phyloP scores from a whole-genome alignment of 2,888 invertebrate genomes.

The Margaritifera margaritifera region DNA sequence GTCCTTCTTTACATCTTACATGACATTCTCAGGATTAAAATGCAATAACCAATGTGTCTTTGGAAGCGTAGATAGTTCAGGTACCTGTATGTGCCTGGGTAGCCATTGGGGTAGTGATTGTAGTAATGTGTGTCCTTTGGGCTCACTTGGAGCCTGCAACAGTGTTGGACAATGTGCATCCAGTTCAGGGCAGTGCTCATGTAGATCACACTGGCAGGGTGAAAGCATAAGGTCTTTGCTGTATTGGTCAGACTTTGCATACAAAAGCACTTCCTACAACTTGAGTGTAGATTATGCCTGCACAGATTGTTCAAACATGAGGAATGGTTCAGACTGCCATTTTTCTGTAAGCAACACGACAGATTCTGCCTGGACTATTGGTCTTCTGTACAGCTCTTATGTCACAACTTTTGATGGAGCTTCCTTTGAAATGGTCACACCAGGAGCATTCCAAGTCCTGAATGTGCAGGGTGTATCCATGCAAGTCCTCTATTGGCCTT shows the following conservation, averaged over 20 bases:
- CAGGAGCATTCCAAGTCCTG: slow-evolving; percentile 40
- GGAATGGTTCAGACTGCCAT: slow-evolving; percentile 49
- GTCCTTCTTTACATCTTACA: slow-evolving; percentile 16
- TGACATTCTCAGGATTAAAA: slow-evolving; percentile 31
- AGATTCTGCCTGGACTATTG: slow-evolving; percentile 14
- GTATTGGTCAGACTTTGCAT: slow-evolving; percentile 36
- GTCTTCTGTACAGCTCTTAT: slow-evolving; percentile 39
- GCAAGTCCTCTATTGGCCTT: slow-evolving; percentile 48
- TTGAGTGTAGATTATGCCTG: slow-evolving; percentile 36
- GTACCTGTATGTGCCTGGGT: slow-evolving; percentile 40
- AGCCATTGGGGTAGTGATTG: slow-evolving; percentile 49
- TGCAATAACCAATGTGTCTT: slow-evolving; percentile 39
- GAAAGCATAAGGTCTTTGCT: slow-evolving; percentile 14
- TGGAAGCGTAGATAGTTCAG: slow-evolving; percentile 23
- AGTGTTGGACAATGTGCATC: slow-evolving; percentile 38
- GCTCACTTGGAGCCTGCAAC: slow-evolving; percentile 40
- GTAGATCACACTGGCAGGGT: slow-evolving; percentile 42
- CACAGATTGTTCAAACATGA: slow-evolving; percentile 44
- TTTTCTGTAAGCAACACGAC: slow-evolving; percentile 29
- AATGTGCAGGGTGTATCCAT: slow-evolving; percentile 25
- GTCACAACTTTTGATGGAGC: slow-evolving; percentile 45
- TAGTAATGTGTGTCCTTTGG: slow-evolving; percentile 37
- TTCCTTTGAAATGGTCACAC: slow-evolving; percentile 29
- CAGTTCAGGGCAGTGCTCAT: slow-evolving; percentile 36
- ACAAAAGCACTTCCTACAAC: slow-evolving; percentile 2